phyloP scores from a whole-genome alignment of 2,113 vertebrate species.

The Pyrgilauda ruficollis region DNA sequence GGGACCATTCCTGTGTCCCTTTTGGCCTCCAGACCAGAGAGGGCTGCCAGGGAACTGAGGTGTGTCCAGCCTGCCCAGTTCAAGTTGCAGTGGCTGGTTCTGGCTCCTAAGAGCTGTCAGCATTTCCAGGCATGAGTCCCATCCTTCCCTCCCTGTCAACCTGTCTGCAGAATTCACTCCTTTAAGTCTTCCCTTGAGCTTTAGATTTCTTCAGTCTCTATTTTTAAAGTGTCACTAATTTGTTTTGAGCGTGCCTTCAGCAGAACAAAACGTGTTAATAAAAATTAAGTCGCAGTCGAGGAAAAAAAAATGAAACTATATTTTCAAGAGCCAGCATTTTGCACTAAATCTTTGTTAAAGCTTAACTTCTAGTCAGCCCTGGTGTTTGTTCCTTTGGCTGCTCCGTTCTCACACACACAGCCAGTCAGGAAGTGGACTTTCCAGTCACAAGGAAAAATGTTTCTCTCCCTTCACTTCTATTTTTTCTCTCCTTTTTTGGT shows the following conservation, averaged over 20 bases:
- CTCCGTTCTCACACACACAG: background rate
- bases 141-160: background rate
- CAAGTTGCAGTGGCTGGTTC: background rate
- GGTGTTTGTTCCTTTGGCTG: background rate
- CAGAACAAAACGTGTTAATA: background rate
- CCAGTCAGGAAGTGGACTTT: background rate
- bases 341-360: background rate
- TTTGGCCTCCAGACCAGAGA: background rate
- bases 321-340: background rate
- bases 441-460: background rate
- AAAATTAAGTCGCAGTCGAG: background rate
- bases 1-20: background rate
- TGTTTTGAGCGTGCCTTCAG: background rate
- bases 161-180: background rate
- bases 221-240: background rate
- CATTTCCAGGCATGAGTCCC: background rate
- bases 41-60: background rate
- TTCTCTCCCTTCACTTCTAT: background rate
- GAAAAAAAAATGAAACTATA: background rate
- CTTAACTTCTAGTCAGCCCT: background rate
- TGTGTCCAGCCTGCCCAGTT: background rate
- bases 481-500: accelerated
- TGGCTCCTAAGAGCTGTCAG: background rate
- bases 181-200: background rate
- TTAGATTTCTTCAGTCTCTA: background rate